A percentile compares a stretch with the other conserved stretches of the same genome.
Conservation (phyloP, 2,113 vertebrate species). For the Catharus bicknelli region DNA sequence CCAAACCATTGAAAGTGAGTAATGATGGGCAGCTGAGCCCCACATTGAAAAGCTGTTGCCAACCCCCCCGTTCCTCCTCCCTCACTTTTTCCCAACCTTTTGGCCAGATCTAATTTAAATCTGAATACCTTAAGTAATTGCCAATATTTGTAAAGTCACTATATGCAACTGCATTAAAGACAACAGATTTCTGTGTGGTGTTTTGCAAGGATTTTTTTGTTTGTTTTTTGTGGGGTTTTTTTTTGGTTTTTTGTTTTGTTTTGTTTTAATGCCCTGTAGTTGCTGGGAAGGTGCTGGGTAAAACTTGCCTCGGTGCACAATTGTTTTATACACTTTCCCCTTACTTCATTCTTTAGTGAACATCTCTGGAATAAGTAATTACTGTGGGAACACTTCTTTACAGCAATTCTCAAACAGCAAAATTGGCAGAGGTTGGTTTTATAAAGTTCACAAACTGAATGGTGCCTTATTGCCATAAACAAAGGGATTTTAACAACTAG, state of each 20-base stretch:
- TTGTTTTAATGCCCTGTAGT: slow-evolving; percentile 3
- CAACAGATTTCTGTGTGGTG: slow-evolving; percentile 49
- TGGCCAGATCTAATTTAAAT: slow-evolving; percentile 60
- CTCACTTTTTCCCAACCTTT: slow-evolving; percentile 50
- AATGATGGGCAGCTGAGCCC: slow-evolving; percentile 52
- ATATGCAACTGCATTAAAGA: slow-evolving; percentile 56
- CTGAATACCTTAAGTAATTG: slow-evolving; percentile 66
- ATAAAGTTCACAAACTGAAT: slow-evolving; percentile 83
- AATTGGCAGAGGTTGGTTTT: slow-evolving; percentile 83
- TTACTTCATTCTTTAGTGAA: slow-evolving; percentile 81
- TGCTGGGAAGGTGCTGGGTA: slow-evolving; percentile 64
- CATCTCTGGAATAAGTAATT: slow-evolving; percentile 84
- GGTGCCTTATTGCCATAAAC: slow-evolving; percentile 81
- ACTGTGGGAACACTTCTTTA: slow-evolving; percentile 85
- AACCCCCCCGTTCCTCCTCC: not conserved
- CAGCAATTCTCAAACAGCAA: slow-evolving; percentile 83
- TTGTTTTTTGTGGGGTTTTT: not conserved
- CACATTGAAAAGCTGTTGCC: slow-evolving; percentile 26
- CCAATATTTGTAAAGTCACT: slow-evolving; percentile 70
- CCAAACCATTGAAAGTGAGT: slow-evolving; percentile 51
- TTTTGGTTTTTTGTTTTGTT: not conserved
- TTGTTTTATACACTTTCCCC: slow-evolving; percentile 79
- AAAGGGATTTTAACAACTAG: slow-evolving; percentile 82
- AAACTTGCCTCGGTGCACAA: slow-evolving; percentile 67
- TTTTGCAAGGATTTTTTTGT: slow-evolving; percentile 26